A percentile compares a stretch with the other conserved stretches of the same genome.
Conservation (phyloP, 2,888 invertebrate genomes). For the Parnassius mnemosyne region DNA sequence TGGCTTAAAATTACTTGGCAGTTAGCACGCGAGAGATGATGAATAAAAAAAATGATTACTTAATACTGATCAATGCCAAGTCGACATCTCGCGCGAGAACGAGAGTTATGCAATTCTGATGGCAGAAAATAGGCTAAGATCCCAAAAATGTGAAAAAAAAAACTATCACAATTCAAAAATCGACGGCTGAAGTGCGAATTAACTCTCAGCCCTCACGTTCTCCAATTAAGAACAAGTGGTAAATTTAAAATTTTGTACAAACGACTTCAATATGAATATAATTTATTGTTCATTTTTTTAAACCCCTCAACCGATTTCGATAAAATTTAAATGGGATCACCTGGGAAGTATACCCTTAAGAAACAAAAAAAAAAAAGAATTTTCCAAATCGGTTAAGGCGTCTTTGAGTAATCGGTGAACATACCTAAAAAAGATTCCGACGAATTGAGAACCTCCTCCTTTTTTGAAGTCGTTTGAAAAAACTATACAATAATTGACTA, state of each 20-base stretch:
- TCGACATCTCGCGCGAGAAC: slow-evolving; percentile 43
- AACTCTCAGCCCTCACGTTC: slow-evolving; percentile 57
- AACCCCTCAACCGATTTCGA: too few relatives aligned
- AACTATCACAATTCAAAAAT: slow-evolving; percentile 34
- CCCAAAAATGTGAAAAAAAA: slow-evolving; percentile 14
- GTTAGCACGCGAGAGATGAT: slow-evolving; percentile 39
- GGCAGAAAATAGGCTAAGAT: slow-evolving; percentile 8
- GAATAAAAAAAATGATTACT: slow-evolving; percentile 29
- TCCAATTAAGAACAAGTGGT: slow-evolving; percentile 38
- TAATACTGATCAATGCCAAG: slow-evolving; percentile 75
- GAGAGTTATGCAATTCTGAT: slow-evolving; percentile 9
- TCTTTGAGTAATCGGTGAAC: too few relatives aligned
- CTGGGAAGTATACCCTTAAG: too few relatives aligned
- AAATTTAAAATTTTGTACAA: too few relatives aligned
- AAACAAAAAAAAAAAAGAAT: too few relatives aligned
- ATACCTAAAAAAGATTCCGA: too few relatives aligned
- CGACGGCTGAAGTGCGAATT: slow-evolving; percentile 48
- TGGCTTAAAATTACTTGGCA: slow-evolving; percentile 56
- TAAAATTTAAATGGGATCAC: too few relatives aligned
- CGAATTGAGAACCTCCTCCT: too few relatives aligned
- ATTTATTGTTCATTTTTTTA: too few relatives aligned
- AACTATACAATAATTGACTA: slow-evolving; percentile 79
- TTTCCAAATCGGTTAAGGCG: too few relatives aligned
- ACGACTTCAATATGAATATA: too few relatives aligned
- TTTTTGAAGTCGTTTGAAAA: slow-evolving; percentile 31